Evolutionary conservation across 2,888 invertebrate genomes (phyloP).

Genomic region (Drosophila anomelani): DNA sequence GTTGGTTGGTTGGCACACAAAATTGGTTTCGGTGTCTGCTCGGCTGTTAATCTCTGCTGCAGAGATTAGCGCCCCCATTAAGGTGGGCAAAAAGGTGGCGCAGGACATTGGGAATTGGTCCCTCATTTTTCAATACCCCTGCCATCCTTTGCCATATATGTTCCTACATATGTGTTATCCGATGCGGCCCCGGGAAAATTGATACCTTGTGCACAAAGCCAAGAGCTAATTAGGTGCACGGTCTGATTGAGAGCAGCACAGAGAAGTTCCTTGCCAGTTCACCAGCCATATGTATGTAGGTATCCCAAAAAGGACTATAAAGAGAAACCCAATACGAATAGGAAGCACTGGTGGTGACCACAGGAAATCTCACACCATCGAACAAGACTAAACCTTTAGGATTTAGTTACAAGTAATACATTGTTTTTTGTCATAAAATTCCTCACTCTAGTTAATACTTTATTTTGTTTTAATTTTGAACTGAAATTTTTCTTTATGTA

Average conservation of each 20-base stretch:
- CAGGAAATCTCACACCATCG: constrained; percentile 71
- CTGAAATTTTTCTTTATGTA: background rate
- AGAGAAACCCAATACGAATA: constrained; percentile 61
- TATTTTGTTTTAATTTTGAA: background rate
- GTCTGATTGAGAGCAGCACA: constrained; percentile 29
- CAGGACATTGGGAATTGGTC: constrained; percentile 41
- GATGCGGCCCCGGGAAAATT: constrained; percentile 73
- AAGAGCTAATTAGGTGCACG: constrained; percentile 68
- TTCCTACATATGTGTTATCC: constrained; percentile 63
- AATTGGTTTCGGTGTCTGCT: constrained; percentile 62
- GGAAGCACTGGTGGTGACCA: constrained; percentile 52
- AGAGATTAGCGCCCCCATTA: constrained; percentile 76
- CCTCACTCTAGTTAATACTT: too few relatives aligned
- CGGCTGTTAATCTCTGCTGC: constrained; percentile 72
- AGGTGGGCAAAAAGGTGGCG: constrained; percentile 53
- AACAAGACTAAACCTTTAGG: constrained; percentile 39
- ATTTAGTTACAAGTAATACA: constrained; percentile 14
- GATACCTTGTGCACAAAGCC: constrained; percentile 70
- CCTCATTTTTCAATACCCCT: constrained; percentile 28
- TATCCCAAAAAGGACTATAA: constrained; percentile 27
- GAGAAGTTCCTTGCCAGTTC: constrained; percentile 33
- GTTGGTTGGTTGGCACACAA: constrained; percentile 55
- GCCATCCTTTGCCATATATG: constrained; percentile 47
- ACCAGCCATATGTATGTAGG: background rate
- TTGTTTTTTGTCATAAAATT: background rate